phyloP scores from a whole-genome alignment of 2,113 vertebrate species.

The Tiliqua scincoides region DNA sequence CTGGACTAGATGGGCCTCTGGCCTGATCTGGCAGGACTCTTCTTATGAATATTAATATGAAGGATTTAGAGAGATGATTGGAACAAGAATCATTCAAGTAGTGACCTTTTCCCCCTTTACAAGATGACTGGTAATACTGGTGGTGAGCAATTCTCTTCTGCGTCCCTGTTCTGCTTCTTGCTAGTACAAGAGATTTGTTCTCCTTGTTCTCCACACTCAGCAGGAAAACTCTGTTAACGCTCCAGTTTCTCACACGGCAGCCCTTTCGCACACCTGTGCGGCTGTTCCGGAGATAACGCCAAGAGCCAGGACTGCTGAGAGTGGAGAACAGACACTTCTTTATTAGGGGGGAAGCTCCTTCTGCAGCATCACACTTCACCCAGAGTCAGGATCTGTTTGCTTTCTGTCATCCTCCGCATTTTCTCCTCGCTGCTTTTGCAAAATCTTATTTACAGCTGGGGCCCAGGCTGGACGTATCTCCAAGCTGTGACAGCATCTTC shows the following conservation, averaged over 20 bases:
- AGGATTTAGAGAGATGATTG: no score
- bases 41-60: not conserved
- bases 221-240: not conserved
- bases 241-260: not conserved
- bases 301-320: not conserved
- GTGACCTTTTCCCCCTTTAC: not conserved
- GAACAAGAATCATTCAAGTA: not conserved
- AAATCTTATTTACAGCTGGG: not conserved
- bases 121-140: no score
- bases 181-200: not conserved
- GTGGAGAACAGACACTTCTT: not conserved
- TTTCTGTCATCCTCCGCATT: not conserved
- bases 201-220: not conserved
- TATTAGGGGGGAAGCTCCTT: not conserved
- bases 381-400: not conserved
- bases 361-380: not conserved
- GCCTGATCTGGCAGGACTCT: no score
- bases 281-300: not conserved
- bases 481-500: not conserved
- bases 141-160: not conserved
- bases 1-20: no score
- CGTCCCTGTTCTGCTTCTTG: not conserved
- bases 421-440: not conserved
- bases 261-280: not conserved
- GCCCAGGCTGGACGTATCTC: not conserved